These are phyloP conservation scores for Mycteria americana DNA, from an alignment of 2,797 vertebrate genomes.

Conservation along the genomic window DNA sequence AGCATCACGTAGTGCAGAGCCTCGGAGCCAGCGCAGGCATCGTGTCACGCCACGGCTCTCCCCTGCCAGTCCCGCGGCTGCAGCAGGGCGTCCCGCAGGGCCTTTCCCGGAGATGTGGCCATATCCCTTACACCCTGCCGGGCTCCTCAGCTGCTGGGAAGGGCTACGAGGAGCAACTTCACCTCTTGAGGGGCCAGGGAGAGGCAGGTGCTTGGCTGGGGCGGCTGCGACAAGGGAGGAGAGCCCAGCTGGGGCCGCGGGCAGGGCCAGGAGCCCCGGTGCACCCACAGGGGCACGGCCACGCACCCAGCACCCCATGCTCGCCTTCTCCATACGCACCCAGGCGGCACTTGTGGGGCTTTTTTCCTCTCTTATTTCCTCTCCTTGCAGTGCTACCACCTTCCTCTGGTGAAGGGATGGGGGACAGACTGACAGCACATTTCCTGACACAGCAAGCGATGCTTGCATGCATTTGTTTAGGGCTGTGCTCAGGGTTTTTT, in stretches of 20 bases:
- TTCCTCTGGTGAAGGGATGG: background rate
- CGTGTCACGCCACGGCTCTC: accelerated
- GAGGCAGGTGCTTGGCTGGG: background rate
- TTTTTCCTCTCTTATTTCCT: background rate
- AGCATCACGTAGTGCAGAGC: background rate
- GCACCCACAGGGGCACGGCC: accelerated
- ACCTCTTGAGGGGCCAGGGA: background rate
- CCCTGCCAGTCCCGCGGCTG: accelerated
- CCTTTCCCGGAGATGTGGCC: background rate
- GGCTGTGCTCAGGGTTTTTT: background rate
- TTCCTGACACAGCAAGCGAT: background rate
- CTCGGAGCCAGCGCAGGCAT: accelerated
- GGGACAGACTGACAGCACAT: background rate
- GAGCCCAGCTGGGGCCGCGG: accelerated
- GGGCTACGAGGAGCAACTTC: background rate
- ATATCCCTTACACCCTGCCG: accelerated
- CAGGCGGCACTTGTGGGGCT: accelerated
- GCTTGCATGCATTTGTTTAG: background rate
- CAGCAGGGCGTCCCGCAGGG: background rate
- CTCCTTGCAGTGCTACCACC: background rate
- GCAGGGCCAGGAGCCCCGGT: background rate
- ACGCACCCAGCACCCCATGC: too few species aligned
- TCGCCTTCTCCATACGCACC: accelerated
- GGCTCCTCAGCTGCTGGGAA: background rate
- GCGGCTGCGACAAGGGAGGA: accelerated